A percentile compares a stretch with the other conserved stretches of the same genome.
These are phyloP conservation scores for Cryptosula pallasiana DNA, from an alignment of 2,888 invertebrate genomes.

Conservation along the genomic window DNA sequence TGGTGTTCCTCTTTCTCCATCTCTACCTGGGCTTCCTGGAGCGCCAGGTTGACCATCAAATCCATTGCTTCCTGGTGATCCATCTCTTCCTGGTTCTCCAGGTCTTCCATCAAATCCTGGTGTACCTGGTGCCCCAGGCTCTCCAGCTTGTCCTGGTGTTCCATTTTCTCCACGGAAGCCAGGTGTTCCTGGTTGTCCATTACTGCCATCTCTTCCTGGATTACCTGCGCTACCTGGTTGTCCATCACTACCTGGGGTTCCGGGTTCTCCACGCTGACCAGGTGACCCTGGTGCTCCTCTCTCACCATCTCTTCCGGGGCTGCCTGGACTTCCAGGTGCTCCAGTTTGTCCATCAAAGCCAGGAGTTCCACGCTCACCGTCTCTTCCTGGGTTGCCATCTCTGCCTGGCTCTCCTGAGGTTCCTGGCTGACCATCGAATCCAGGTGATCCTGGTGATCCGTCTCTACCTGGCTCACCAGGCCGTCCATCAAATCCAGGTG, in stretches of 20 bases:
- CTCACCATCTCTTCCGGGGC: neutral
- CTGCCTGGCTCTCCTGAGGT: conserved; percentile 17
- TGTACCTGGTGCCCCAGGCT: conserved; percentile 13
- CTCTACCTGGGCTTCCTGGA: conserved; percentile 25
- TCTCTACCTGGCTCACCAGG: conserved; percentile 17
- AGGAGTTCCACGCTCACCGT: neutral
- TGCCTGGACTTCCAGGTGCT: neutral
- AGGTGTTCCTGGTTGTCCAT: neutral
- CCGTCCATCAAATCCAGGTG: neutral
- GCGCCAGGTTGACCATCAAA: conserved; percentile 19
- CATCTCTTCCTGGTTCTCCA: neutral
- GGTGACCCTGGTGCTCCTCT: neutral
- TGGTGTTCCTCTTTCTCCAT: conserved; percentile 27
- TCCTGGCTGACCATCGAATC: neutral
- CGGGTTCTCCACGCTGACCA: neutral
- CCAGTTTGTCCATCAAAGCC: neutral
- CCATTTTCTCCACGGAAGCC: conserved; percentile 8
- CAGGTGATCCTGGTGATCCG: conserved; percentile 3
- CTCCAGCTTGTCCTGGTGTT: conserved; percentile 24
- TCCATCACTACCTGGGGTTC: neutral
- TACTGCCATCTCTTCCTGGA: neutral
- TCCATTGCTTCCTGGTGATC: conserved; percentile 19
- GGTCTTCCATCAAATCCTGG: conserved; percentile 14
- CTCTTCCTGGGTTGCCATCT: conserved; percentile 12
- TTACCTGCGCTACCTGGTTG: neutral